phyloP scores from a whole-genome alignment of 1,140 invertebrate species.

The Gonioctena quinquepunctata region DNA sequence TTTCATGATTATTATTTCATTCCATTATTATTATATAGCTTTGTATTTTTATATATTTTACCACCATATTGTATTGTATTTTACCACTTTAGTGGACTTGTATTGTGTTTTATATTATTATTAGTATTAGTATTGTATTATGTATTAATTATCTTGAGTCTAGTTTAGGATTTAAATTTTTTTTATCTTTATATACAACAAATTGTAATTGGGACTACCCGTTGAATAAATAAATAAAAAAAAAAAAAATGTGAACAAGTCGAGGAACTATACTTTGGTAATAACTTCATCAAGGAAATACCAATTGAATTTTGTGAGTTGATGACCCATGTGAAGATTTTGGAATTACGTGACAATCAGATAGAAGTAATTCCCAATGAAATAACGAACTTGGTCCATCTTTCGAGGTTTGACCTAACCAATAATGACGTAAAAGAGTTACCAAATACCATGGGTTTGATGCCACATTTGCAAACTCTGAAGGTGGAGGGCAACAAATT shows the following conservation, averaged over 20 bases:
- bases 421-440: slow-evolving; percentile 81
- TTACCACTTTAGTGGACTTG: no score
- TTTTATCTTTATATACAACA: no score
- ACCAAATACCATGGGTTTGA: slow-evolving; percentile 72
- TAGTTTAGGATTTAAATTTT: no score
- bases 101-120: no score
- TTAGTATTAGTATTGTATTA: no score
- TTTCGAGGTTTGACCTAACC: slow-evolving; percentile 80
- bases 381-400: slow-evolving; percentile 71
- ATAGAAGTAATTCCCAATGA: slow-evolving; percentile 75
- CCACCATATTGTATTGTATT: no score
- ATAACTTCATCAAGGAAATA: slow-evolving; percentile 78
- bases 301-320: slow-evolving; percentile 68
- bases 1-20: no score
- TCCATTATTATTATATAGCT: no score
- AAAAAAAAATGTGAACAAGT: slow-evolving; percentile 66
- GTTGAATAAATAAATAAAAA: no score
- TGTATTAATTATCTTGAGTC: no score
- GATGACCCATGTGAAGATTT: slow-evolving; percentile 69
- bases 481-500: slow-evolving; percentile 86
- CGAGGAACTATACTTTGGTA: slow-evolving; percentile 77
- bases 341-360: slow-evolving; percentile 80
- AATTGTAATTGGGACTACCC: no score
- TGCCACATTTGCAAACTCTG: slow-evolving; percentile 81
- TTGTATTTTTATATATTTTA: no score